phyloP scores from a whole-genome alignment of 2,888 invertebrate genomes.

The Agonum fuliginosum region DNA sequence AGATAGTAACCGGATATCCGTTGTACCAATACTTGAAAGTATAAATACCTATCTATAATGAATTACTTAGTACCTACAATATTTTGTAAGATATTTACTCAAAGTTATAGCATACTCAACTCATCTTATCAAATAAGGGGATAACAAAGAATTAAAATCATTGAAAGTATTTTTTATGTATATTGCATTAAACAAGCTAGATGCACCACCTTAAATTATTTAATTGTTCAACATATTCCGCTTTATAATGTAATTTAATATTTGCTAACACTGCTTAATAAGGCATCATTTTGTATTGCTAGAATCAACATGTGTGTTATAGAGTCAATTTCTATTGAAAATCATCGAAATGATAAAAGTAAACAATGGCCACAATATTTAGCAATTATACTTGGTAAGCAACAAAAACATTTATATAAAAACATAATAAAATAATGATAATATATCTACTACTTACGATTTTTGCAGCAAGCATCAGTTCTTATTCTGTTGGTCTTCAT shows the following conservation, averaged over 20 bases:
- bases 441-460: not conserved
- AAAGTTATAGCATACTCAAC: not conserved
- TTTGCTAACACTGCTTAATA: not conserved
- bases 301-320: not conserved
- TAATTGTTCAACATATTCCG: not conserved
- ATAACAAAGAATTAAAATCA: too few species aligned
- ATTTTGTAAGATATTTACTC: too few species aligned
- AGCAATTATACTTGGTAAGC: conserved; percentile 58
- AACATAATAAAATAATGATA: not conserved
- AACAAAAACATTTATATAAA: conserved; percentile 26
- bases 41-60: too few species aligned
- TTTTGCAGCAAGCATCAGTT: conserved; percentile 61
- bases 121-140: not conserved
- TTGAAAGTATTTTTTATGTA: too few species aligned
- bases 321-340: not conserved
- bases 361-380: conserved; percentile 60
- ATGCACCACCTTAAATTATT: too few species aligned
- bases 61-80: too few species aligned
- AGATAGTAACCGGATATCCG: too few species aligned
- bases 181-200: too few species aligned
- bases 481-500: conserved; percentile 64
- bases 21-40: too few species aligned
- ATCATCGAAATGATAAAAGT: conserved; percentile 22
- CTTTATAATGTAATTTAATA: not conserved
- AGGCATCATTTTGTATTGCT: not conserved